These are phyloP conservation scores for Meloidogyne chitwoodi DNA, from an alignment of 1,140 invertebrate species.

Conservation along the genomic window DNA sequence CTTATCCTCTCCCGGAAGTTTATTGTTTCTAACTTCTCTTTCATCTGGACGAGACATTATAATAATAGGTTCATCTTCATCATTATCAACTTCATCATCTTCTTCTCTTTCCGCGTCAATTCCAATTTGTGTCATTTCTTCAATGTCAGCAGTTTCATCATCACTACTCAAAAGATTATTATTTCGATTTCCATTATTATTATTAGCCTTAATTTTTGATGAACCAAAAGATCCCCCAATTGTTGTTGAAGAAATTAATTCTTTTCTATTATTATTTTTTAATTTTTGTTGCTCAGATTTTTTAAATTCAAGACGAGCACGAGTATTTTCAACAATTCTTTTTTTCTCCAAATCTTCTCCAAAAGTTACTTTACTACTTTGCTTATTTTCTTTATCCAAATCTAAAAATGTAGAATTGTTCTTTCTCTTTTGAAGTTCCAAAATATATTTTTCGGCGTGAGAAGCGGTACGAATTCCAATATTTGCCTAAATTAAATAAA, in stretches of 20 bases:
- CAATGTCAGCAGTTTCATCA: neutral
- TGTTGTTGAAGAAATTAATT: neutral
- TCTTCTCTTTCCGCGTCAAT: constrained; percentile 42
- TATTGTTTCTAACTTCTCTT: neutral
- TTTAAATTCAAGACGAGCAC: neutral
- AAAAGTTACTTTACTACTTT: neutral
- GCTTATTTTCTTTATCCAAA: neutral
- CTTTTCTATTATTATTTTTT: neutral
- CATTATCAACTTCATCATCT: constrained; percentile 41
- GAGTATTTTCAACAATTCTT: neutral
- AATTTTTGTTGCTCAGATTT: neutral
- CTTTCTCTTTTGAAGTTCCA: neutral
- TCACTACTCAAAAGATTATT: neutral
- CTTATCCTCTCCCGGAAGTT: neutral
- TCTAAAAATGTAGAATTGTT: neutral
- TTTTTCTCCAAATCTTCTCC: neutral
- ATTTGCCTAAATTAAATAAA: neutral
- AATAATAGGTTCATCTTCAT: constrained; percentile 19
- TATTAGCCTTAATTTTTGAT: neutral
- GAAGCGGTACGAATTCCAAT: neutral
- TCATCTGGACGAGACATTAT: neutral
- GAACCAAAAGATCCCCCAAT: neutral
- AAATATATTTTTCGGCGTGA: neutral
- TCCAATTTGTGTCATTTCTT: neutral
- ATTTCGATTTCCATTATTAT: neutral